Evolutionary conservation across 2,888 invertebrate species (phyloP), one percentile per base, ranked within the genome.

Genomic region (Anagyrus pseudococci): DNA sequence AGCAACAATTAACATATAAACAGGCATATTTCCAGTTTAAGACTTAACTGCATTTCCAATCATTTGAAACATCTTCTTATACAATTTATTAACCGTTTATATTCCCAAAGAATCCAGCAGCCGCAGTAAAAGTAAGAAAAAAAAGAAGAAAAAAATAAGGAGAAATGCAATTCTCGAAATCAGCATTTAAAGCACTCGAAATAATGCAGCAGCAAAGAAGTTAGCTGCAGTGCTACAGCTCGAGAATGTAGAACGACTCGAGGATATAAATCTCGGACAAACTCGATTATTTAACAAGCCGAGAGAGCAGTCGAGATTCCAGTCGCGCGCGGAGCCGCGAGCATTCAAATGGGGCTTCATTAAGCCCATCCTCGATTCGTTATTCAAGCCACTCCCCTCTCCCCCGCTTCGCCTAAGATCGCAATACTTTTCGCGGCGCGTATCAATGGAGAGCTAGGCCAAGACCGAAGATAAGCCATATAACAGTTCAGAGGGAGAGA

Each of bases 401-500:
- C 13, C 33, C 29, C 29, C 29, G 29, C 10, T 15, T 37, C 15
- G 33, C 15, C 33, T 37, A 10, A n/a, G n/a, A n/a, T 37, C 8
- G 33, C 8, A 37, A 37, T 37, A 37, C 15, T 37, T 37, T 37
- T 37, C 33, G 43, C 19, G 43, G n/a, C 26, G 25, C 25, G 17
- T 10, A 37, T 37, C 33, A 15, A 37, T n/a, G n/a, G 8, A 37
- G 33, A 56, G 54, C 60, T 41, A 55, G 43, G 55, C 46, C 61
- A 50, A 61, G 55, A 50, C 43, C 56, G 25, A 10, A 26, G 54
- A 54, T 59, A 55, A 55, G 23, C 19, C 19, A 17, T 40, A 2
- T 17, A 8, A 29, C 22, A 3, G n/a, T 26, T 43, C 37, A 15
- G 3, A 17, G 6, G 20, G 33, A 48, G 13, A 22, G 23, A 49